These are phyloP conservation scores for Hydractinia symbiolongicarpus DNA, from an alignment of 30 jellyfish, hydroid and myxozoan species.

Conservation along the genomic window DNA sequence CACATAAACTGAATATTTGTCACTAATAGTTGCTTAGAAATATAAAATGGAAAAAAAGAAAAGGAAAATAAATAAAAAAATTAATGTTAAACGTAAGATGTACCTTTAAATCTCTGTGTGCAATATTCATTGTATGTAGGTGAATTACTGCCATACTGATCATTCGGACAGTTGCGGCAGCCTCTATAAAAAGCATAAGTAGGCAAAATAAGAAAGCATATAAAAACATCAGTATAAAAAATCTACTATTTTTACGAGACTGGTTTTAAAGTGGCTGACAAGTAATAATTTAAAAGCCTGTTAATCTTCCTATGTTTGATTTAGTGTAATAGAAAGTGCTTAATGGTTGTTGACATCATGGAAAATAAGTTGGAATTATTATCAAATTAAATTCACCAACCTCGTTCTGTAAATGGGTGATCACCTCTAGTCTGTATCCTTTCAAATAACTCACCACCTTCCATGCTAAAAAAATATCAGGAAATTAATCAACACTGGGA, in stretches of 20 bases:
- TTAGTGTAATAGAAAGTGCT: too few species aligned
- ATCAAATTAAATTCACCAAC: conserved; percentile 12
- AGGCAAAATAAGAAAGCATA: neutral
- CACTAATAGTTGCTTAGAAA: neutral
- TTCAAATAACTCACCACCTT: conserved; percentile 95
- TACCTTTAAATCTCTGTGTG: conserved; percentile 93
- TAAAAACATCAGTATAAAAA: neutral
- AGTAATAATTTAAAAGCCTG: too few species aligned
- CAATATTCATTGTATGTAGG: conserved; percentile 87
- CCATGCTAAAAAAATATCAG: conserved; percentile 53
- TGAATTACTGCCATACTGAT: conserved; percentile 85
- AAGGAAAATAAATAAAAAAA: neutral
- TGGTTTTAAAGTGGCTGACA: too few species aligned
- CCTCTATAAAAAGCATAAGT: conserved; percentile 47
- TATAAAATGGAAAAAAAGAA: neutral
- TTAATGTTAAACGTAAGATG: neutral
- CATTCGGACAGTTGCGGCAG: conserved; percentile 91
- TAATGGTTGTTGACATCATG: neutral
- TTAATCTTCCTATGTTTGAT: too few species aligned
- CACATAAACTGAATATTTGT: neutral
- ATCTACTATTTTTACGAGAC: neutral
- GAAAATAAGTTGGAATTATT: neutral
- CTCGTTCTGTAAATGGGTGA: conserved; percentile 93
- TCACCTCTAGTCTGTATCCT: conserved; percentile 84
- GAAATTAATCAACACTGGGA: neutral